Evolutionary conservation across 2,888 invertebrate species (phyloP).

Genomic region (Tethea ocularis): DNA sequence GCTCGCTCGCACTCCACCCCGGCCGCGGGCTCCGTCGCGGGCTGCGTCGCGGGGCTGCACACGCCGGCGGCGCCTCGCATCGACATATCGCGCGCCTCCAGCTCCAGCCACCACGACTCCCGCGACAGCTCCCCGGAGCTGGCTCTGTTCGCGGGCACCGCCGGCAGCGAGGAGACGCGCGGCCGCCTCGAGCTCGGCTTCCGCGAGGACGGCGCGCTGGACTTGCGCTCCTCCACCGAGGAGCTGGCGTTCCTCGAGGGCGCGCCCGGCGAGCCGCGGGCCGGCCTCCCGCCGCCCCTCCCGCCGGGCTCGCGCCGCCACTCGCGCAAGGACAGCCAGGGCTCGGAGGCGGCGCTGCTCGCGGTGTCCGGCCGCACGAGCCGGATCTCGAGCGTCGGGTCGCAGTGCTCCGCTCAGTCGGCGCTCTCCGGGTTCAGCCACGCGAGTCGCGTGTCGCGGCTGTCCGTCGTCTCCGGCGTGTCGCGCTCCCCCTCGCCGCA

Average conservation of each 20-base stretch:
- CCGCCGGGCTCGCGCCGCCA: conserved; percentile 71
- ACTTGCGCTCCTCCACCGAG: conserved; percentile 93
- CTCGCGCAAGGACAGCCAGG: conserved; percentile 88
- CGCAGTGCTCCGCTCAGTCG: conserved; percentile 87
- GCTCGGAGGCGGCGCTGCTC: conserved; percentile 90
- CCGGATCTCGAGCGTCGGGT: conserved; percentile 88
- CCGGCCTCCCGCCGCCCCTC: conserved; percentile 58
- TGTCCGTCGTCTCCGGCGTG: conserved; percentile 78
- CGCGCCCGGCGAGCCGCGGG: conserved; percentile 49
- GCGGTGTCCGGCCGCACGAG: conserved; percentile 92
- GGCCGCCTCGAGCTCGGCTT: conserved; percentile 81
- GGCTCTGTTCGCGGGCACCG: conserved; percentile 87
- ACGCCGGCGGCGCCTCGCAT: conserved; percentile 92
- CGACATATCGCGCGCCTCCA: conserved; percentile 94
- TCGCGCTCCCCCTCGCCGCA: conserved; percentile 95
- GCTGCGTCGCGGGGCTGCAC: conserved; percentile 61
- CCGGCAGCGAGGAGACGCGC: conserved; percentile 43
- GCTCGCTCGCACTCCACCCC: conserved; percentile 74
- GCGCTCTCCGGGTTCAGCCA: conserved; percentile 66
- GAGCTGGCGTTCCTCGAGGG: conserved; percentile 92
- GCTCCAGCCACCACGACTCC: conserved; percentile 94
- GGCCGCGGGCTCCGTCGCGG: too few species aligned
- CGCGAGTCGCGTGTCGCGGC: conserved; percentile 61
- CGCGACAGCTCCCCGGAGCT: conserved; percentile 93
- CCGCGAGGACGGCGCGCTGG: conserved; percentile 91